Percentiles rank a stretch among this genome's conserved stretches.
phyloP scores from a whole-genome alignment of 2,113 vertebrate species.

The Neodon shergylaensis region DNA sequence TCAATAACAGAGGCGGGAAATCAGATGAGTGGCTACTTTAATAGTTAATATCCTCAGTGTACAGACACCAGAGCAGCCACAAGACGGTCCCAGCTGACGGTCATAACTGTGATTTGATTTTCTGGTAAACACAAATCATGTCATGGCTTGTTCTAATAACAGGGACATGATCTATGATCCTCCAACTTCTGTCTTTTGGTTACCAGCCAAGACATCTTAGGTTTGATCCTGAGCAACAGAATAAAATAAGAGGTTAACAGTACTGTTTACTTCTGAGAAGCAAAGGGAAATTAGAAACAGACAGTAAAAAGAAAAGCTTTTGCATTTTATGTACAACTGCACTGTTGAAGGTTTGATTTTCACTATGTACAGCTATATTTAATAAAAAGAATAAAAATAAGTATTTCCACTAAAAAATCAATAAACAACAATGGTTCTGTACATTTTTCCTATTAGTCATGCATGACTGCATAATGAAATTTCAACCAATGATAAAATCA shows the following conservation, averaged over 20 bases:
- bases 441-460: neutral
- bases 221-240: neutral
- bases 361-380: neutral
- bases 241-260: too few species aligned
- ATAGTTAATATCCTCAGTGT: neutral
- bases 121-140: neutral
- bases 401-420: neutral
- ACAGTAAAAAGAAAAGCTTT: neutral
- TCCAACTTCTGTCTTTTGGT: slow-evolving; percentile 34
- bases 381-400: neutral
- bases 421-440: too few species aligned
- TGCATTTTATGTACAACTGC: neutral
- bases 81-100: neutral
- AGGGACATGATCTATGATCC: neutral
- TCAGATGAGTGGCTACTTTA: neutral
- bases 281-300: neutral
- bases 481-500: neutral
- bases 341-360: neutral
- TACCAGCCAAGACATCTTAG: neutral
- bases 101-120: neutral
- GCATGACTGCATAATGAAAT: neutral
- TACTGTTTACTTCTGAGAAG: neutral
- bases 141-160: neutral
- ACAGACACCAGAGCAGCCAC: neutral
- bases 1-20: neutral